phyloP scores from a whole-genome alignment of 64 coral and sea anemone genomes.

The Montipora capricornis region DNA sequence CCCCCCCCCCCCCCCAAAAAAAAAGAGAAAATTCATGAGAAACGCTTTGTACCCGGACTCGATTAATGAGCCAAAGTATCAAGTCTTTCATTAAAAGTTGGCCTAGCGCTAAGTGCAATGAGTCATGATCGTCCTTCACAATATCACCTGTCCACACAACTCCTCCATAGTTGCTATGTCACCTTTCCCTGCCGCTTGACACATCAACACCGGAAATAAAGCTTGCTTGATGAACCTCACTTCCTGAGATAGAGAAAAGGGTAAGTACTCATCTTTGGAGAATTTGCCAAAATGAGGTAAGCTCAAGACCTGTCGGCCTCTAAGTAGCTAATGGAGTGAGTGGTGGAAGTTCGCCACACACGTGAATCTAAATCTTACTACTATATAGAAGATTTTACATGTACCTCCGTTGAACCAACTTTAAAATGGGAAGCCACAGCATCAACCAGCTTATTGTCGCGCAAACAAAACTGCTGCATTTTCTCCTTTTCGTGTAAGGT shows the following conservation, averaged over 20 bases:
- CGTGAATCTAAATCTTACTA: no score
- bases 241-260: slow-evolving; percentile 40
- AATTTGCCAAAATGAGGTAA: no score
- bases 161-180: slow-evolving; percentile 81
- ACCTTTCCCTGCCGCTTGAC: slow-evolving; percentile 71
- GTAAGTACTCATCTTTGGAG: no score
- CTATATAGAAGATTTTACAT: not conserved
- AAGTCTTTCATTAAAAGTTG: not conserved
- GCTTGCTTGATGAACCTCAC: slow-evolving; percentile 88
- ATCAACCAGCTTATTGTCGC: slow-evolving; percentile 88
- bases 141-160: slow-evolving; percentile 71
- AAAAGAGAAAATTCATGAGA: no score
- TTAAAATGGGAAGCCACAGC: slow-evolving; percentile 74
- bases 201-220: slow-evolving; percentile 82
- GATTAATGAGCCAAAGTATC: no score
- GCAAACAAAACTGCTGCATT: slow-evolving; percentile 76
- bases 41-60: no score
- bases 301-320: no score
- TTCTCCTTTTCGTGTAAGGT: slow-evolving; percentile 56
- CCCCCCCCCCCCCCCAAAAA: no score
- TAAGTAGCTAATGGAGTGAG: no score
- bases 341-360: no score
- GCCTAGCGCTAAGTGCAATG: not conserved
- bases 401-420: slow-evolving; percentile 86
- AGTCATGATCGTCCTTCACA: no score